Percentiles rank a stretch among this genome's conserved stretches.
Evolutionary conservation across 2,888 invertebrate species (phyloP).

Genomic region (Chloroclysta siterata): DNA sequence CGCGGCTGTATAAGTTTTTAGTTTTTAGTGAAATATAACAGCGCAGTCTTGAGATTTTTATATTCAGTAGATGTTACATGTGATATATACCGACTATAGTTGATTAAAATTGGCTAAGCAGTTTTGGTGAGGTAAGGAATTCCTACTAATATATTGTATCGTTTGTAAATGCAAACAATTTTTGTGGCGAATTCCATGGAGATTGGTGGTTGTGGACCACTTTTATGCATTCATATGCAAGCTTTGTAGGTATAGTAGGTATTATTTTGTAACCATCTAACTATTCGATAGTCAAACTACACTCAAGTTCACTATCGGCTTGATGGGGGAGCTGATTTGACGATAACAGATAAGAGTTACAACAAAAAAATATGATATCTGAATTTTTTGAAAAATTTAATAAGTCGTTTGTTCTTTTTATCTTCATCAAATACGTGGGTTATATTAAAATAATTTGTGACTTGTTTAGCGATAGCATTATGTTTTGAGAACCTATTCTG

Average conservation of each 20-base stretch:
- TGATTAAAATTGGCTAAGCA: background rate
- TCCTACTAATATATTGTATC: no score
- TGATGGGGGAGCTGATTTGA: slow-evolving; percentile 5
- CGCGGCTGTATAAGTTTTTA: slow-evolving; percentile 34
- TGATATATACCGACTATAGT: background rate
- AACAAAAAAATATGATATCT: background rate
- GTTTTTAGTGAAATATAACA: slow-evolving; percentile 22
- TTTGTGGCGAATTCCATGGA: no score
- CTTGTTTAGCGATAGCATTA: slow-evolving; percentile 6
- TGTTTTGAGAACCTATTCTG: background rate
- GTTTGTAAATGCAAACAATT: no score
- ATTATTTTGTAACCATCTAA: background rate
- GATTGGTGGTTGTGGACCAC: background rate
- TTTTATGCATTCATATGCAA: no score
- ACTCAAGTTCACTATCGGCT: background rate
- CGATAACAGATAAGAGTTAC: background rate
- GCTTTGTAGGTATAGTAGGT: no score
- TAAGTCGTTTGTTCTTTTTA: background rate
- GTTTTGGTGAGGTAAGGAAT: background rate
- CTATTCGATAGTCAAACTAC: background rate
- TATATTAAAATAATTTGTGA: slow-evolving; percentile 6
- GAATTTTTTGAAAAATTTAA: background rate
- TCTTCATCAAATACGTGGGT: background rate
- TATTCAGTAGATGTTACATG: background rate
- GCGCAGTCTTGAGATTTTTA: slow-evolving; percentile 20